Percentiles rank a stretch among this genome's conserved stretches.
Conservation (phyloP, 1,140 invertebrate genomes). For the Condylostylus longicornis region DNA sequence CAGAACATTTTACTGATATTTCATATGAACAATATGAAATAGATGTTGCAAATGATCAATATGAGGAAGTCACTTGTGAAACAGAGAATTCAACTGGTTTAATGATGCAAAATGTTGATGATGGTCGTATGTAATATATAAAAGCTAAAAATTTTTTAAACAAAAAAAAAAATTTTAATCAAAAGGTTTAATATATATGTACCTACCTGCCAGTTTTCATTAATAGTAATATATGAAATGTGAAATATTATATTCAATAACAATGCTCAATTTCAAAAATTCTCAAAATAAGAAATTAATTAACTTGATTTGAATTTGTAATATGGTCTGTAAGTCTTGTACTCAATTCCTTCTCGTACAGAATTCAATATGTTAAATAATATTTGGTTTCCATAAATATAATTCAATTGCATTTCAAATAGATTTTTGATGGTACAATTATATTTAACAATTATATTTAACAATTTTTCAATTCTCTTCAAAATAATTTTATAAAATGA, state of each 20-base stretch:
- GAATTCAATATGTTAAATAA: too few relatives aligned
- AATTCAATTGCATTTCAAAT: too few relatives aligned
- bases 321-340: too few relatives aligned
- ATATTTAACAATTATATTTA: too few relatives aligned
- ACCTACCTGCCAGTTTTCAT: not conserved
- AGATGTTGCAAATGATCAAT: slow-evolving; percentile 24
- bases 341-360: too few relatives aligned
- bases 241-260: not conserved
- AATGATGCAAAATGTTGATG: slow-evolving; percentile 14
- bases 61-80: slow-evolving; percentile 14
- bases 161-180: slow-evolving; percentile 3
- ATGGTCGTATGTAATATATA: slow-evolving; percentile 18
- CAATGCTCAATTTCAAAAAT: not conserved
- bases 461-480: too few relatives aligned
- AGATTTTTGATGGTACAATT: too few relatives aligned
- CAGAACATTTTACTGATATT: slow-evolving; percentile 9
- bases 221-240: not conserved
- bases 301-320: not conserved
- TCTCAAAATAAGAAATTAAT: not conserved
- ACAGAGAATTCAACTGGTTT: slow-evolving; percentile 9
- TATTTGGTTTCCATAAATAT: too few relatives aligned
- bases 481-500: too few relatives aligned
- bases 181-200: not conserved
- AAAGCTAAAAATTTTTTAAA: not conserved
- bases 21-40: slow-evolving; percentile 36